phyloP scores from a whole-genome alignment of 2,888 invertebrate species.

The Mamestra brassicae region DNA sequence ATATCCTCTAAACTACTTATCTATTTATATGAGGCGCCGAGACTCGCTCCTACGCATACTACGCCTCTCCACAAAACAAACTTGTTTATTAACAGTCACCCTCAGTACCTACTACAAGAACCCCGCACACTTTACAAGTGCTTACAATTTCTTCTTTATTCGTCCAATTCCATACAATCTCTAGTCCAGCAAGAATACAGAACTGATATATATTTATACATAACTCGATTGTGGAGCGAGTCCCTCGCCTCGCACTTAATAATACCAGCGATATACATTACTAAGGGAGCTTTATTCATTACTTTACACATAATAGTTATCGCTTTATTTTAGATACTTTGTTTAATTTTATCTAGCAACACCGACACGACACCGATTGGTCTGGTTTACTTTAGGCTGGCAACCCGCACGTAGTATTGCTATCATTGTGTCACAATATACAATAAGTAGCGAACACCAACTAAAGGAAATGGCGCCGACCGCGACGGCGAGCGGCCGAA shows the following conservation, averaged over 20 bases:
- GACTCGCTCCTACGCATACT: conserved; percentile 37
- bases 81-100: not conserved
- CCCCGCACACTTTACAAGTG: conserved; percentile 1
- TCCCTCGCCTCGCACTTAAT: conserved; percentile 65
- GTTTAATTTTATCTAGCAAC: conserved; percentile 79
- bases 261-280: conserved; percentile 77
- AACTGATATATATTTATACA: conserved; percentile 38
- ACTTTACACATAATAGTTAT: conserved; percentile 76
- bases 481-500: conserved; percentile 7
- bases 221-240: conserved; percentile 46
- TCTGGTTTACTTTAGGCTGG: conserved; percentile 81
- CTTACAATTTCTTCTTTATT: conserved; percentile 8
- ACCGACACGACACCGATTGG: conserved; percentile 88
- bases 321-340: conserved; percentile 69
- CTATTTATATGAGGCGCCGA: conserved; percentile 53
- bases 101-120: conserved; percentile 23
- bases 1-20: conserved; percentile 70
- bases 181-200: conserved; percentile 30
- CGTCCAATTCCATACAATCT: conserved; percentile 15
- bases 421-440: conserved; percentile 72
- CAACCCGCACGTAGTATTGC: conserved; percentile 83
- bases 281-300: conserved; percentile 71
- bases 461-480: conserved; percentile 31
- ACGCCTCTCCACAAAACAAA: not conserved
- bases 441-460: conserved; percentile 52